Percentiles rank a stretch among this genome's conserved stretches.
Evolutionary conservation across 2,797 vertebrate species (phyloP).

Genomic region (Myotis planiceps): DNA sequence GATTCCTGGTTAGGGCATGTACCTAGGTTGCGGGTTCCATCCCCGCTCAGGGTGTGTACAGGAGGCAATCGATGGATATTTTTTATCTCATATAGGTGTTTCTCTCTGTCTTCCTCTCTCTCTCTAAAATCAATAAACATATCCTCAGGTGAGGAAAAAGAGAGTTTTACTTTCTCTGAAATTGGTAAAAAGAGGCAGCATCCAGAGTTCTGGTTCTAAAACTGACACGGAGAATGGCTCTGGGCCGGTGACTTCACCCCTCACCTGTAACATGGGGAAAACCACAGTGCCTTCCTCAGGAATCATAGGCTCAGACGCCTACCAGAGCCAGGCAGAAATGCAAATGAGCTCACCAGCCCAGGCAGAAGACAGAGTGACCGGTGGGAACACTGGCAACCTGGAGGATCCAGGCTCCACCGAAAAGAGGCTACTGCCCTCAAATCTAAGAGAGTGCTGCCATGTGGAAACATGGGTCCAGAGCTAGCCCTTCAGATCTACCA

Average conservation of each 20-base stretch:
- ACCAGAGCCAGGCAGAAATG: not conserved
- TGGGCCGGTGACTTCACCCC: not conserved
- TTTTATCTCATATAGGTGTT: not conserved
- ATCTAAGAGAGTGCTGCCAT: not conserved
- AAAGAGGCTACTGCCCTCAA: not conserved
- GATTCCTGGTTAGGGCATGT: not conserved
- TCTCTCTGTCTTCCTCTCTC: not conserved
- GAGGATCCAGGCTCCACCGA: not conserved
- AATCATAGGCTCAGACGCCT: not conserved
- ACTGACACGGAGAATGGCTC: not conserved
- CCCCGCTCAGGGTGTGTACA: not conserved
- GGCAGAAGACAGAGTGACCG: no score
- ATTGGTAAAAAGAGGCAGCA: not conserved
- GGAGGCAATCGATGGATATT: not conserved
- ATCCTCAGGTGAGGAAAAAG: not conserved
- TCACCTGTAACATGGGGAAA: not conserved
- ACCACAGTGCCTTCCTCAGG: not conserved
- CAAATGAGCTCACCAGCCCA: not conserved
- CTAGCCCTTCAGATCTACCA: not conserved
- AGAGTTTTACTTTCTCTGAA: not conserved
- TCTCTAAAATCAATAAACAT: not conserved
- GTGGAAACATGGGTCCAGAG: not conserved
- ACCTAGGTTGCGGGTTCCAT: not conserved
- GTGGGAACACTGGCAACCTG: not conserved
- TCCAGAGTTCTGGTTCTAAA: not conserved